Evolutionary conservation across 1,140 invertebrate species (phyloP).

Genomic region (Teleogryllus occipitalis): DNA sequence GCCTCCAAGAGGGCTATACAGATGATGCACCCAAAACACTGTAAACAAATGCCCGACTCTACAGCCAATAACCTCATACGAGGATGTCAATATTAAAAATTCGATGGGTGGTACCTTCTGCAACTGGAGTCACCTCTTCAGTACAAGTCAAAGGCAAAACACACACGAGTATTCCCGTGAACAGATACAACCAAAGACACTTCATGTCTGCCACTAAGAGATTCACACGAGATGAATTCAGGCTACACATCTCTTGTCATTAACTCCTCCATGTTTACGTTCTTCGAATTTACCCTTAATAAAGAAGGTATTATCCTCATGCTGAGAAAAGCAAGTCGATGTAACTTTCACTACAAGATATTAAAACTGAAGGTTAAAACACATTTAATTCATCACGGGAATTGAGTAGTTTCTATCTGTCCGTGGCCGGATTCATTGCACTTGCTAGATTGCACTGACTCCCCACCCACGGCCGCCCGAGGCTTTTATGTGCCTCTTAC

Average conservation of each 20-base stretch:
- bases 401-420: neutral
- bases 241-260: neutral
- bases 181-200: neutral
- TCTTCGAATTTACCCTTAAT: neutral
- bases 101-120: neutral
- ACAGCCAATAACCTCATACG: neutral
- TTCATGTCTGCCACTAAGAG: neutral
- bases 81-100: neutral
- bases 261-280: neutral
- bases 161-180: neutral
- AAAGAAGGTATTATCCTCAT: neutral
- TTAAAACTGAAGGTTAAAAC: neutral
- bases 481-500: neutral
- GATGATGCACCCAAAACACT: neutral
- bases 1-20: neutral
- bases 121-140: neutral
- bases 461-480: neutral
- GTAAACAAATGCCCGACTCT: neutral
- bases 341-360: neutral
- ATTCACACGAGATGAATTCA: neutral
- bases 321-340: neutral
- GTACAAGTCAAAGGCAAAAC: neutral
- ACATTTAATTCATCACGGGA: neutral
- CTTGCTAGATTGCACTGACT: neutral
- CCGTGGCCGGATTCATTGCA: neutral